phyloP scores from a whole-genome alignment of 2,113 vertebrate genomes.

The Cromileptes altivelis region DNA sequence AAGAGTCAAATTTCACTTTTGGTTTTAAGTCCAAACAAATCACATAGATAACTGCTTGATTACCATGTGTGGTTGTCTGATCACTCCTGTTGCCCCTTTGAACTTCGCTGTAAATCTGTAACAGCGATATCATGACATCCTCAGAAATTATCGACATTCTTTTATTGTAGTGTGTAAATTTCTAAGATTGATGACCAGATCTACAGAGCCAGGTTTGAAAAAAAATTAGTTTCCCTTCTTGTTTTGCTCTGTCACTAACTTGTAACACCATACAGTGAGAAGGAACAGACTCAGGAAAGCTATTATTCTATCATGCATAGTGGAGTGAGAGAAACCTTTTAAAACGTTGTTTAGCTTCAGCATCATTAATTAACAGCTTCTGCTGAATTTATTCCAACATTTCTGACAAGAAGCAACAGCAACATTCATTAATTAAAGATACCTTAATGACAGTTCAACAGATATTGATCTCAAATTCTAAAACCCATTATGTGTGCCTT shows the following conservation, averaged over 20 bases:
- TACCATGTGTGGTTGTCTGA: neutral
- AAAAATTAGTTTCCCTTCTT: too few relatives aligned
- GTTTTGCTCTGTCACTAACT: neutral
- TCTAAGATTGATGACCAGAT: neutral
- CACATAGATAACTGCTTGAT: neutral
- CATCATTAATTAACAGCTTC: neutral
- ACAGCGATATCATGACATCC: neutral
- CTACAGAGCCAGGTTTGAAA: neutral
- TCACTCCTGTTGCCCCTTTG: neutral
- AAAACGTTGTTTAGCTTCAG: neutral
- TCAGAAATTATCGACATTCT: neutral
- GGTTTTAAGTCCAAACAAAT: conserved; percentile 4
- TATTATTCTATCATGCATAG: neutral
- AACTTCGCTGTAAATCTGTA: neutral
- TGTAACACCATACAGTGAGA: neutral
- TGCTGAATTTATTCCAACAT: neutral
- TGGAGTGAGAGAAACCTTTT: neutral
- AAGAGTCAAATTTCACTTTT: neutral
- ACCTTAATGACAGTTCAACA: neutral
- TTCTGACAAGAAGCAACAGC: neutral
- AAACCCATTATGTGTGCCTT: neutral
- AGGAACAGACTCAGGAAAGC: neutral
- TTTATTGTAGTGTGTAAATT: neutral
- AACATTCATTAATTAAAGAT: neutral
- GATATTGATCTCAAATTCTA: neutral